Evolutionary conservation across 53 echinoderm and acorn worm genomes (phyloP).

Genomic region (Actinopyga echinites): DNA sequence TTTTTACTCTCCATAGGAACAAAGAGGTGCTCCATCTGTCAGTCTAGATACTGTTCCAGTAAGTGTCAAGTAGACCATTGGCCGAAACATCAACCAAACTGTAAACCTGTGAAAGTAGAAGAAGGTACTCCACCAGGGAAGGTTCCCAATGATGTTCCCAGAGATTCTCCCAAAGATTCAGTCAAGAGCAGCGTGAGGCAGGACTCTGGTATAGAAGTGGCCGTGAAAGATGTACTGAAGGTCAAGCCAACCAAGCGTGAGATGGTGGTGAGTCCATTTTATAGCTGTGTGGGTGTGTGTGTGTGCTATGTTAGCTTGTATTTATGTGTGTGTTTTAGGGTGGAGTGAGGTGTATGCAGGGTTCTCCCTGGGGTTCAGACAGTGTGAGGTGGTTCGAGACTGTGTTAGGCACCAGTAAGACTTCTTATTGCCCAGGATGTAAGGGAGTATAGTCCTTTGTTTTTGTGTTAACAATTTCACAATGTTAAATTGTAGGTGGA

Average conservation of each 20-base stretch:
- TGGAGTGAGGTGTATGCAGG: too few species aligned
- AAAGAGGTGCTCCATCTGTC: constrained; percentile 10
- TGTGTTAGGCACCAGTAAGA: too few species aligned
- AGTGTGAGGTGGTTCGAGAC: too few species aligned
- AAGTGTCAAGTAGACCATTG: constrained; percentile 16
- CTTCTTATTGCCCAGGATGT: too few species aligned
- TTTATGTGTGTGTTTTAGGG: too few species aligned
- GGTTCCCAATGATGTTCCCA: background rate
- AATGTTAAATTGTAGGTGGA: too few species aligned
- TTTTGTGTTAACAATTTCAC: too few species aligned
- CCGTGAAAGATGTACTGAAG: background rate
- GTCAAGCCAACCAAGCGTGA: background rate
- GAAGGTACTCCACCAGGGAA: background rate
- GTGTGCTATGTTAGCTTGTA: too few species aligned
- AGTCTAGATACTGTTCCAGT: background rate
- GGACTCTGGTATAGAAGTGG: background rate
- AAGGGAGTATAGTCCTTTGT: too few species aligned
- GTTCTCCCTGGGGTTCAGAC: too few species aligned
- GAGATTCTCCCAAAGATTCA: background rate
- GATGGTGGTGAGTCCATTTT: constrained; percentile 3
- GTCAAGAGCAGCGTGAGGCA: background rate
- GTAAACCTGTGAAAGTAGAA: background rate
- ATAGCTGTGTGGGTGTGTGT: too few species aligned
- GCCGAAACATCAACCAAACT: background rate
- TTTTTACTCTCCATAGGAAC: background rate